Base-by-base conservation (phyloP, 1,140 invertebrate genomes). In the Coenobita brevimanus region DNA sequence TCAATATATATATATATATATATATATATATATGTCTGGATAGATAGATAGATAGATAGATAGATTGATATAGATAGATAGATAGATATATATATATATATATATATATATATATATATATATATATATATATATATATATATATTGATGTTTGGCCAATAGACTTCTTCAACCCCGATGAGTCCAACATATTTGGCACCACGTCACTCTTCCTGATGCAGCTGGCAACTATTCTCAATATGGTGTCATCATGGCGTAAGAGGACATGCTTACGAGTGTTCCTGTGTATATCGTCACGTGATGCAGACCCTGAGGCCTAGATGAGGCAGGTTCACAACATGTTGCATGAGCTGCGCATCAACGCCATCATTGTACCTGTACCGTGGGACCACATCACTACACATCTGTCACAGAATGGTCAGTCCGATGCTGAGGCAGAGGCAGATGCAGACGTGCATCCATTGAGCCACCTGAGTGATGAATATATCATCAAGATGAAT, bases 91-190 rank as follows among this genome's bases (percentile, higher is more conserved):
- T n/a, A n/a, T n/a, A n/a, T n/a, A n/a, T n/a, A n/a, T n/a, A n/a
- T n/a, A n/a, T n/a, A n/a, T n/a, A n/a, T n/a, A n/a, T n/a, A n/a
- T n/a, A n/a, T n/a, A n/a, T n/a, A n/a, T n/a, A n/a, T n/a, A n/a
- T n/a, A n/a, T n/a, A n/a, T n/a, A n/a, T n/a, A n/a, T n/a, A n/a
- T n/a, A n/a, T n/a, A n/a, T n/a, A n/a, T n/a, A n/a, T n/a, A n/a
- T 98, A 96, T 92, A 98, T 99, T 84, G 99, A 99, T 93, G 97
- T 99, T 17, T 99, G 98, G 98, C 97, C 98, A 13, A 95, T 98
- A 0, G 97, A 99, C 92, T 95, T 97, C 88, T 95, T 98, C 89
- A 94, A 95, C 91, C 96, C 97, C 6, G 94, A 94, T 0, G 94
- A 95, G 84, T 95, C 97, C 92, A 91, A 94, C 95, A 90, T 91